Conservation (phyloP, 2,113 vertebrate genomes). For the Eurypyga helias region DNA sequence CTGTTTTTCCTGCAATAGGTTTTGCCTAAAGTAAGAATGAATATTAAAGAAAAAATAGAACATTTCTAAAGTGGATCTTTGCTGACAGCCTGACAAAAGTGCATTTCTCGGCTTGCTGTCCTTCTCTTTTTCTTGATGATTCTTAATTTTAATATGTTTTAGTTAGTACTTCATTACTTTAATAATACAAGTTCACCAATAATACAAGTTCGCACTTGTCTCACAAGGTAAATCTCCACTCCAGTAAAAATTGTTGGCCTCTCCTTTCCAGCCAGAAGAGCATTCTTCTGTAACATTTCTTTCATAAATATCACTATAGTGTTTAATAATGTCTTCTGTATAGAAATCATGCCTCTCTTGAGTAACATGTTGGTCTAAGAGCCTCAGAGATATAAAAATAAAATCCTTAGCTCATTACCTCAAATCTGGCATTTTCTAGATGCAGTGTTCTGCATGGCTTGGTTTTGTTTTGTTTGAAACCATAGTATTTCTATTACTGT, state of each 20-base stretch:
- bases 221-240: not conserved
- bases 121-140: not conserved
- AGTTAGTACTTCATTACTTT: not conserved
- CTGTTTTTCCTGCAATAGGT: not conserved
- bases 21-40: slow-evolving; percentile 29
- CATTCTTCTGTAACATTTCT: not conserved
- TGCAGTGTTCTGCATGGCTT: not conserved
- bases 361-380: not conserved
- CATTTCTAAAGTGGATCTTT: not conserved
- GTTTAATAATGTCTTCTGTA: not conserved
- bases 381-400: not conserved
- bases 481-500: not conserved
- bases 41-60: not conserved
- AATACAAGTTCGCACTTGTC: not conserved
- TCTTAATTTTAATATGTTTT: not conserved
- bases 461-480: not conserved
- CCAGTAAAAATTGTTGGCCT: not conserved
- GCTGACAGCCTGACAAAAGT: not conserved
- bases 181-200: not conserved
- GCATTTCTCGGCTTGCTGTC: not conserved
- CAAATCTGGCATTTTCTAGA: slow-evolving; percentile 34
- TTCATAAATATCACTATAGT: not conserved
- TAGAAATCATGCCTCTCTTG: not conserved
- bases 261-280: not conserved
- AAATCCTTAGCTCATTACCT: slow-evolving; percentile 19